phyloP scores from a whole-genome alignment of 2,113 vertebrate species.

The Rhineura floridana region DNA sequence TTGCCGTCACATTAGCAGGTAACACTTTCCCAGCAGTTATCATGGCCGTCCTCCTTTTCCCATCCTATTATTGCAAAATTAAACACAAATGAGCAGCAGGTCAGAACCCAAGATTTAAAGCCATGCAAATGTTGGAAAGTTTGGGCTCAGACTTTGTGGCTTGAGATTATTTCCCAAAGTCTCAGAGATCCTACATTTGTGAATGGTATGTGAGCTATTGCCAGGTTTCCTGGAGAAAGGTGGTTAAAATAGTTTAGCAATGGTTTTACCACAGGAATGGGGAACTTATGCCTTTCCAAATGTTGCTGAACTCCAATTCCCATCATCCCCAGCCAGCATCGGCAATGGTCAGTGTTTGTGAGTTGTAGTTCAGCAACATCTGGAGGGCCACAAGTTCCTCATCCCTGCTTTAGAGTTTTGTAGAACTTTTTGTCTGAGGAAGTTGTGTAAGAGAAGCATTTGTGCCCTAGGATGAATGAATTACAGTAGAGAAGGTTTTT shows the following conservation, averaged over 20 bases:
- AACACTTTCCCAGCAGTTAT: conserved; percentile 32
- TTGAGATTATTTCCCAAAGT: neutral
- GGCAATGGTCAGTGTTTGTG: too few species aligned
- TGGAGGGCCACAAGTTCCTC: too few species aligned
- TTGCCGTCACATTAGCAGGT: conserved; percentile 90
- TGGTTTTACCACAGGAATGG: too few species aligned
- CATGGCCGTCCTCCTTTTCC: neutral
- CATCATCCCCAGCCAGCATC: too few species aligned
- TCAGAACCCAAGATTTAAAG: neutral
- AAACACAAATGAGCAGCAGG: neutral
- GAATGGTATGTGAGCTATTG: neutral
- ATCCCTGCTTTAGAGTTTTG: too few species aligned
- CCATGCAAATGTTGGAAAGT: neutral
- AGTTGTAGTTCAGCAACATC: too few species aligned
- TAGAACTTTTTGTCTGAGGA: neutral
- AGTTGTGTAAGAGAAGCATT: neutral
- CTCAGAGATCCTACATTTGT: neutral
- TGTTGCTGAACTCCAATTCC: too few species aligned
- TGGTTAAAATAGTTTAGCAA: neutral
- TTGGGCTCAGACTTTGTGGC: neutral
- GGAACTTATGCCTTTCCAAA: too few species aligned
- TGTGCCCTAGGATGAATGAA: neutral
- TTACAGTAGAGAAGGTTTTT: neutral
- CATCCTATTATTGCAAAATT: neutral
- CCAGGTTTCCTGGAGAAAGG: neutral